Percentiles rank a stretch among this genome's conserved stretches.
phyloP scores from a whole-genome alignment of 2,888 invertebrate species.

The Meta bourneti region DNA sequence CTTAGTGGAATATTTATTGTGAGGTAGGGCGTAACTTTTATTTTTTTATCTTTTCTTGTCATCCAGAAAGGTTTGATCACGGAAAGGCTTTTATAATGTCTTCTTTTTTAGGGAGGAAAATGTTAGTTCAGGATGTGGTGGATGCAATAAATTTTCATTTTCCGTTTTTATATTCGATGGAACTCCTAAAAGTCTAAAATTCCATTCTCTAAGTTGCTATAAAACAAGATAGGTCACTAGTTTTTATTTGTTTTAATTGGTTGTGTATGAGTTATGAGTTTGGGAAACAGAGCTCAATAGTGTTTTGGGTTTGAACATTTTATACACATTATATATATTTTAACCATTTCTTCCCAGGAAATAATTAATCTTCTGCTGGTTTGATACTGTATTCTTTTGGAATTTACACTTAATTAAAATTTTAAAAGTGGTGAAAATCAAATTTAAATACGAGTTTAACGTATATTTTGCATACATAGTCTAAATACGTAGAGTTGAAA shows the following conservation, averaged over 20 bases:
- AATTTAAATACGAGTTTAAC: too few relatives aligned
- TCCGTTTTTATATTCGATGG: not conserved
- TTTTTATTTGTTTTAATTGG: not conserved
- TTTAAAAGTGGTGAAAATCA: too few relatives aligned
- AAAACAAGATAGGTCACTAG: not conserved
- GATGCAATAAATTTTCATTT: constrained; percentile 23
- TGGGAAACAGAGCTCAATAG: too few relatives aligned
- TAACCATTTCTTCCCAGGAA: too few relatives aligned
- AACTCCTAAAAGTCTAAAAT: not conserved
- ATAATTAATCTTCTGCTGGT: too few relatives aligned
- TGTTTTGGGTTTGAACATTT: too few relatives aligned
- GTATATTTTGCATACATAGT: too few relatives aligned
- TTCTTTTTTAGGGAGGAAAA: constrained; percentile 27
- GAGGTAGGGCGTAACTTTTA: constrained; percentile 43
- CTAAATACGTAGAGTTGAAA: too few relatives aligned
- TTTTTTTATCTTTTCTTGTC: constrained; percentile 16
- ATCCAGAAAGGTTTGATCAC: constrained; percentile 58
- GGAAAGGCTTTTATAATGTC: constrained; percentile 57
- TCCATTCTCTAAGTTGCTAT: not conserved
- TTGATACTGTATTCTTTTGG: too few relatives aligned
- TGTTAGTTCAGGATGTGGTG: constrained; percentile 20
- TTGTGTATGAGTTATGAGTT: too few relatives aligned
- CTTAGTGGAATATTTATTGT: constrained; percentile 71
- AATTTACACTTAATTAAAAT: too few relatives aligned
- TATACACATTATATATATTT: too few relatives aligned